Evolutionary conservation across 2,888 invertebrate genomes (phyloP).

Genomic region (Diloba caeruleocephala): DNA sequence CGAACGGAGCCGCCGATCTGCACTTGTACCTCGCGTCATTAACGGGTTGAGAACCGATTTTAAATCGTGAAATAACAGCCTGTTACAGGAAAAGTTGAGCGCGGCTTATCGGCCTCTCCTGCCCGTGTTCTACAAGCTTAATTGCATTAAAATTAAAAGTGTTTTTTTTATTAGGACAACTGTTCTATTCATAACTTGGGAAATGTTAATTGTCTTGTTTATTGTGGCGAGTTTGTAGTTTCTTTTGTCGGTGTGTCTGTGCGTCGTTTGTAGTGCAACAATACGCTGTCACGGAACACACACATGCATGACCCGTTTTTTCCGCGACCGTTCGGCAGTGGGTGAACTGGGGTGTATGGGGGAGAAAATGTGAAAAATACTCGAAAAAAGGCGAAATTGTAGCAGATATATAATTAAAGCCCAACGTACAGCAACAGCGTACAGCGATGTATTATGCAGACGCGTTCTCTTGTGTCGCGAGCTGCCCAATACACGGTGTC

Average conservation of each 20-base stretch:
- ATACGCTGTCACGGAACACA: slow-evolving; percentile 63
- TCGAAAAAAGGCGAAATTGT: slow-evolving; percentile 90
- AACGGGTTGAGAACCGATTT: slow-evolving; percentile 89
- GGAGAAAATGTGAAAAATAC: slow-evolving; percentile 89
- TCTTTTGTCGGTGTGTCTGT: slow-evolving; percentile 30
- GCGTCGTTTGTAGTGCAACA: slow-evolving; percentile 56
- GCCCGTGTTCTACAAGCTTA: slow-evolving; percentile 80
- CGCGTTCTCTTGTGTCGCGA: slow-evolving; percentile 78
- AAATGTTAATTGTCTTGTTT: slow-evolving; percentile 48
- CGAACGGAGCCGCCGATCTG: slow-evolving; percentile 89
- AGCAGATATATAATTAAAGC: slow-evolving; percentile 90
- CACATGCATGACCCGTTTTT: slow-evolving; percentile 78
- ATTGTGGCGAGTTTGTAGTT: slow-evolving; percentile 25
- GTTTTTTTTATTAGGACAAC: slow-evolving; percentile 70
- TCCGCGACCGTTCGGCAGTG: slow-evolving; percentile 81
- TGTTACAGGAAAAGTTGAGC: slow-evolving; percentile 88
- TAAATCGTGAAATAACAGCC: slow-evolving; percentile 89
- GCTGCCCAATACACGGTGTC: slow-evolving; percentile 60
- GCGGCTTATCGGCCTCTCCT: slow-evolving; percentile 83
- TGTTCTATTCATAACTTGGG: slow-evolving; percentile 63
- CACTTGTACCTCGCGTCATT: slow-evolving; percentile 89
- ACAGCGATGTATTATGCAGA: slow-evolving; percentile 87
- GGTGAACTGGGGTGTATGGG: slow-evolving; percentile 73
- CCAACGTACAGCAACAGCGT: slow-evolving; percentile 84
- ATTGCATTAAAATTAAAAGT: slow-evolving; percentile 84